These are phyloP conservation scores for Ephydatia muelleri DNA, from an alignment of 37 sponge, comb jelly and placozoan genomes.

Conservation along the genomic window DNA sequence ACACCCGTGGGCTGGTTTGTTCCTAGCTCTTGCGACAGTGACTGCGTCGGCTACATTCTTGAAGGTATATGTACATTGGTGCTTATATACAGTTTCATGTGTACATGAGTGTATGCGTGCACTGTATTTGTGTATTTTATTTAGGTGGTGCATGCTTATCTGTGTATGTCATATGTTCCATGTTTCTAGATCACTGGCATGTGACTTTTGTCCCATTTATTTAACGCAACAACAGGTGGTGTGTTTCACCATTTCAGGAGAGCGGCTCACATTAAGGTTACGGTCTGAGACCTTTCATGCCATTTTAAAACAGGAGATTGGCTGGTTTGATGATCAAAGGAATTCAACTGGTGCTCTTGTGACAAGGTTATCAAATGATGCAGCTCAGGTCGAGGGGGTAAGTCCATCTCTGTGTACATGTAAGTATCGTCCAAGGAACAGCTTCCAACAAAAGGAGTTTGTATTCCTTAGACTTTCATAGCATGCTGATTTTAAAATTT, in stretches of 20 bases:
- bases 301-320: constrained; percentile 82
- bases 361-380: constrained; percentile 81
- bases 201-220: no score
- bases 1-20: constrained; percentile 36
- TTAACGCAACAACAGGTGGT: no score
- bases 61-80: constrained; percentile 20
- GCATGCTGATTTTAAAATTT: no score
- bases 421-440: neutral
- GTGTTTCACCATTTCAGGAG: constrained; percentile 52
- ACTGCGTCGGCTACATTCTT: constrained; percentile 39
- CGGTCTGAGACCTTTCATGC: constrained; percentile 56
- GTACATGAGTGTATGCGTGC: constrained; percentile 17
- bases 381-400: constrained; percentile 81
- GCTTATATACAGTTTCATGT: neutral
- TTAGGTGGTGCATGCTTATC: neutral
- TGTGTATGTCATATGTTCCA: neutral
- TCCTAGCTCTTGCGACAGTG: constrained; percentile 48
- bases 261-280: constrained; percentile 59
- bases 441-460: no score
- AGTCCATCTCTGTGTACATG: constrained; percentile 14
- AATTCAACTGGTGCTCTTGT: constrained; percentile 86
- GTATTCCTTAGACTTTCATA: no score
- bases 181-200: no score
- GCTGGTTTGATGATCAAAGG: constrained; percentile 81
- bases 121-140: neutral